Conservation (phyloP, 2,797 vertebrate species). For the Petrocephalus schoutedeni region DNA sequence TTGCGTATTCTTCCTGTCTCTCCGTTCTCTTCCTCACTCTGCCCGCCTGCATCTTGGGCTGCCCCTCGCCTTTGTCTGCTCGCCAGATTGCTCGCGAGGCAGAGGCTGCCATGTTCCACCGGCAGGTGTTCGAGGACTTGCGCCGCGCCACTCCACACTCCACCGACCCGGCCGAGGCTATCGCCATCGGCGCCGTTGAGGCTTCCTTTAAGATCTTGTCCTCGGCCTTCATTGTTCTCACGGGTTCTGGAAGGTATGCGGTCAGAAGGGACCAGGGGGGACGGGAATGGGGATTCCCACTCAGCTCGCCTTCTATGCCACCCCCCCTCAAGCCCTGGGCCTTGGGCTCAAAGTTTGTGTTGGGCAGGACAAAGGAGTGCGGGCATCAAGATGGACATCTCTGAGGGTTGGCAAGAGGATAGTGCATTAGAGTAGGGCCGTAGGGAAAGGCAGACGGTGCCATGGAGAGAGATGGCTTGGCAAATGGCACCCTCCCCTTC, state of each 20-base stretch:
- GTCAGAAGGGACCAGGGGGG: constrained; percentile 1
- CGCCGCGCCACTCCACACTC: constrained; percentile 61
- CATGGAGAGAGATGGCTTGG: constrained; percentile 38
- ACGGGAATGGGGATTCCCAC: not conserved
- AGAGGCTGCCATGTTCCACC: constrained; percentile 70
- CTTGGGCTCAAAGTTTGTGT: not conserved
- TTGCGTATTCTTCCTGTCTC: constrained; percentile 27
- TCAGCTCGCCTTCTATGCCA: not conserved
- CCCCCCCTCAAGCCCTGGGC: not conserved
- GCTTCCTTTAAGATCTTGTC: constrained; percentile 97
- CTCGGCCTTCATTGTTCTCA: constrained; percentile 90
- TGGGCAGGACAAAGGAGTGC: constrained; percentile 1
- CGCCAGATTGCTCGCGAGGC: constrained; percentile 74
- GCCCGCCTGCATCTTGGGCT: constrained; percentile 24
- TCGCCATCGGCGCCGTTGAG: constrained; percentile 91
- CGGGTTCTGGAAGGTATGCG: constrained; percentile 96
- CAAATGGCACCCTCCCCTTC: constrained; percentile 16
- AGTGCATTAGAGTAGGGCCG: constrained; percentile 1
- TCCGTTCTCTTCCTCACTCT: constrained; percentile 33
- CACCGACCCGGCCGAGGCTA: constrained; percentile 85
- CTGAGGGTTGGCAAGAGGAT: not conserved
- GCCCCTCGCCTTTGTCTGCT: constrained; percentile 47
- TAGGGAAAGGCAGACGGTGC: constrained; percentile 40
- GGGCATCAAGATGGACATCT: not conserved
- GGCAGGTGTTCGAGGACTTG: constrained; percentile 64